A percentile compares a stretch with the other conserved stretches of the same genome.
phyloP scores from a whole-genome alignment of 2,888 invertebrate genomes.

The Platypus cylindrus region DNA sequence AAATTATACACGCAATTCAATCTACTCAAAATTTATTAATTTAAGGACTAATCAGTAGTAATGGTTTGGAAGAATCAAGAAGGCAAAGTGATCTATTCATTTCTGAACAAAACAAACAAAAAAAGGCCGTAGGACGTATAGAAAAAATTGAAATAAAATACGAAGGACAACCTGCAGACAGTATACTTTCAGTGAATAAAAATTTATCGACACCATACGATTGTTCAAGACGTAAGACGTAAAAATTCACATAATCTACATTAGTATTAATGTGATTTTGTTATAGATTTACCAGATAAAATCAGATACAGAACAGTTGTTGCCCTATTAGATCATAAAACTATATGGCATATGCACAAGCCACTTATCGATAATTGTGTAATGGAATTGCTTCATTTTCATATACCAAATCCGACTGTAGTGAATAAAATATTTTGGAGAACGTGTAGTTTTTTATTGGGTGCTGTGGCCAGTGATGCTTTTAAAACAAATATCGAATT shows the following conservation, averaged over 20 bases:
- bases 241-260: neutral
- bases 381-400: constrained; percentile 50
- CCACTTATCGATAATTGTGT: constrained; percentile 59
- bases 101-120: constrained; percentile 63
- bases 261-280: too few species aligned
- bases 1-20: too few species aligned
- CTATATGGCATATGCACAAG: constrained; percentile 86
- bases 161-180: constrained; percentile 59
- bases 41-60: too few species aligned
- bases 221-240: constrained; percentile 72
- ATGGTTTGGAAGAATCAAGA: constrained; percentile 9
- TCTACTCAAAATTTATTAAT: too few species aligned
- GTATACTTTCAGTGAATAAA: constrained; percentile 79
- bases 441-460: constrained; percentile 79
- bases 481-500: constrained; percentile 70
- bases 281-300: constrained; percentile 62
- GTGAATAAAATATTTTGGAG: constrained; percentile 85
- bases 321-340: constrained; percentile 64
- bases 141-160: constrained; percentile 85
- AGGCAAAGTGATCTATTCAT: constrained; percentile 61
- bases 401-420: constrained; percentile 43
- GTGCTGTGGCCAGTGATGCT: constrained; percentile 59
- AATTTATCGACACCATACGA: constrained; percentile 83
- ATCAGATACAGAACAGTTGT: constrained; percentile 59
- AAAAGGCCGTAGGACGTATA: constrained; percentile 62